Evolutionary conservation across 2,888 invertebrate genomes (phyloP), one percentile per base, ranked within the genome.

Genomic region (Drosophila rellima): DNA sequence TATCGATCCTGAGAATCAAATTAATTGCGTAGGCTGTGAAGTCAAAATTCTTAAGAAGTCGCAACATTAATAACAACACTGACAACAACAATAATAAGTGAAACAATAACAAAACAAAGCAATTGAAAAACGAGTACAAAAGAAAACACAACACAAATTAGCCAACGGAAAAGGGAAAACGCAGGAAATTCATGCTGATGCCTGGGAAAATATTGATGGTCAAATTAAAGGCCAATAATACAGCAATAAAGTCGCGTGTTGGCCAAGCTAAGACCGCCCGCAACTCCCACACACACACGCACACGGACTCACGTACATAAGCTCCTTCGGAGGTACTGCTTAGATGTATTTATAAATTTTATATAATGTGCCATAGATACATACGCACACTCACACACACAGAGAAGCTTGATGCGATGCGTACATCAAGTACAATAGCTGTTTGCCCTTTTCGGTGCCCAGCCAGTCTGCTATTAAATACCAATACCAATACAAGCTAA

Each of bases 191-290:
- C 66, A 45, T 51, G 67, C 40, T 78, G 72, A 71, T 77, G 71
- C 74, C 67, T 66, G 65, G 67, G 59, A 80, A 77, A 78, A 74
- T 77, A 70, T 80, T 83, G 77, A 81, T 77, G 84, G 82, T 76
- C 74, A 86, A 86, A 86, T 84, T 83, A 86, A 83, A 83, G 83
- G 87, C 74, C 84, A 81, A 86, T 86, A 83, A 81, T 79, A 86
- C 70, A 86, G 79, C 81, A 76, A 86, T 86, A 83, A 86, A 83
- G 72, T 78, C 76, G 81, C 66, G 62, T 68, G 51, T 57, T 52
- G 52, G 52, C 74, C 67, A 67, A 66, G 55, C 63, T 47, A 60
- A 61, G 65, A 55, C 54, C 45, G 56, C 42, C 65, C 66, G 74
- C 48, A 60, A 42, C 48, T 52, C 50, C 59, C 39, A 60, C 50